Conservation (phyloP, 2,113 vertebrate species). For the Nansenia antarctica region DNA sequence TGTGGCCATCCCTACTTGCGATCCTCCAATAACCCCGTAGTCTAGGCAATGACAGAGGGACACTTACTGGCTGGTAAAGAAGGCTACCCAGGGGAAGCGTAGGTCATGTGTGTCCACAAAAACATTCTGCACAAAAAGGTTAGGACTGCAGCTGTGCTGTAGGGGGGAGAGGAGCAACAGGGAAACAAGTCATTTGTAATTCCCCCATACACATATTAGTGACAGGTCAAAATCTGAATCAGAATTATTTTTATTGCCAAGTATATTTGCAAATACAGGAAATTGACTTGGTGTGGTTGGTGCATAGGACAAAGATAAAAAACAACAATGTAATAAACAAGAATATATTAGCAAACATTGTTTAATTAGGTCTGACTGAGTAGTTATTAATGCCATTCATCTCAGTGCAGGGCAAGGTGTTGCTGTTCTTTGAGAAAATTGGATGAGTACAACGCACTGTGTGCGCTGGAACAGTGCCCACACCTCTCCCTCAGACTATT, state of each 20-base stretch:
- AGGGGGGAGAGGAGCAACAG: neutral
- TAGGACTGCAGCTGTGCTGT: conserved; percentile 89
- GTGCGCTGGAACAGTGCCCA: neutral
- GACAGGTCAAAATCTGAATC: neutral
- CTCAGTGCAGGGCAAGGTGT: neutral
- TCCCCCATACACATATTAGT: neutral
- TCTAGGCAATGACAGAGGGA: neutral
- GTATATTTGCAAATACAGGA: no score
- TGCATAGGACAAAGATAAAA: no score
- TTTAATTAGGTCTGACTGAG: no score
- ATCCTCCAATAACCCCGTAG: neutral
- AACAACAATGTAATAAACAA: no score
- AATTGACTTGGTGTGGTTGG: no score
- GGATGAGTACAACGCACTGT: neutral
- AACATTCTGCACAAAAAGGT: conserved; percentile 89
- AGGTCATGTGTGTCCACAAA: conserved; percentile 90
- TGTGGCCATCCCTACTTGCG: no score
- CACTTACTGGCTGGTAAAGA: conserved; percentile 86
- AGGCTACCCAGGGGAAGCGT: conserved; percentile 88
- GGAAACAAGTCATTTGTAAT: neutral
- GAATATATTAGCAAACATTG: no score
- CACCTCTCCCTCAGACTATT: neutral
- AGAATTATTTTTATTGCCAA: no score
- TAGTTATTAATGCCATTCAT: neutral
- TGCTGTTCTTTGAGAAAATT: neutral